Conservation (phyloP, 2,888 invertebrate genomes). For the Brassicogethes aeneus region DNA sequence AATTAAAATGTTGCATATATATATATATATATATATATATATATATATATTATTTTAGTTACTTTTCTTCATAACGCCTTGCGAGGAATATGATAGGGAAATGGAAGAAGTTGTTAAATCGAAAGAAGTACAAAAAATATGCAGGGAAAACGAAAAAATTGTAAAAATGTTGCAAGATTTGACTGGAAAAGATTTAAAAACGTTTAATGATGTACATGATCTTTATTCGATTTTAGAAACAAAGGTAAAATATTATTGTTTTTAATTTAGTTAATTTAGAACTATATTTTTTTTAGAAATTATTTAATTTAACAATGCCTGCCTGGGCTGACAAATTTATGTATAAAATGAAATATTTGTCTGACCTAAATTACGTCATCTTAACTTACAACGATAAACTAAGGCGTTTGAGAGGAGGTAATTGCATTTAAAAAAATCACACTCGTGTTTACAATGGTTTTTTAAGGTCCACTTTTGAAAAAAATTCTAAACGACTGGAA, state of each 20-base stretch:
- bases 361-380: constrained; percentile 47
- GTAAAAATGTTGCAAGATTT: constrained; percentile 44
- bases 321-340: constrained; percentile 51
- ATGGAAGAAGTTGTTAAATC: constrained; percentile 42
- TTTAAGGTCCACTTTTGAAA: too few relatives aligned
- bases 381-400: constrained; percentile 52
- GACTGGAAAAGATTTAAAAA: constrained; percentile 47
- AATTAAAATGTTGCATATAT: too few relatives aligned
- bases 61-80: constrained; percentile 53
- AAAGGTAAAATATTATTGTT: constrained; percentile 43
- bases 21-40: too few relatives aligned
- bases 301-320: constrained; percentile 50
- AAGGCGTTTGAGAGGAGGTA: constrained; percentile 51
- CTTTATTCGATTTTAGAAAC: constrained; percentile 56
- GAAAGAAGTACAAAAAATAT: constrained; percentile 42
- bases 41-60: too few relatives aligned
- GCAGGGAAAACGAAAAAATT: constrained; percentile 43
- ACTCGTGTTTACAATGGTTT: too few relatives aligned
- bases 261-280: too few relatives aligned
- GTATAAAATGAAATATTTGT: constrained; percentile 50
- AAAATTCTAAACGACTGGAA: constrained; percentile 55
- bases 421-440: too few relatives aligned
- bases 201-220: constrained; percentile 55
- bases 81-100: constrained; percentile 53
- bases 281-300: constrained; percentile 42